Evolutionary conservation across 2,888 invertebrate genomes (phyloP).

Genomic region (Caenorhabditis sulstoni): DNA sequence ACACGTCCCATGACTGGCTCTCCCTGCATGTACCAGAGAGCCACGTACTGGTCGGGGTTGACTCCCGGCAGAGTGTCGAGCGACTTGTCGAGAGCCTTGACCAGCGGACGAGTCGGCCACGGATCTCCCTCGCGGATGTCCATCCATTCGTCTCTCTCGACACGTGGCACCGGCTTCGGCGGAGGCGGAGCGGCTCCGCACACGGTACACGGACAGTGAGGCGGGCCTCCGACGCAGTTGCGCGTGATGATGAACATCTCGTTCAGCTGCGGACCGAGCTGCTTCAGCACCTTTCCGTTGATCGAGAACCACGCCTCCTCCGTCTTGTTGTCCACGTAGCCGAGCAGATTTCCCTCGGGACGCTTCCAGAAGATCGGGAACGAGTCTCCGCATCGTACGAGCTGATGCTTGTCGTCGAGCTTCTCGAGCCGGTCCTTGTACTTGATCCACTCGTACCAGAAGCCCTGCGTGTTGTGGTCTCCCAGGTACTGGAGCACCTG

Average conservation of each 20-base stretch:
- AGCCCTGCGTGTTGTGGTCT: slow-evolving; percentile 71
- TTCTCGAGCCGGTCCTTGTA: slow-evolving; percentile 74
- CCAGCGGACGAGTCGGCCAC: slow-evolving; percentile 67
- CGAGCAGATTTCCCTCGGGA: slow-evolving; percentile 56
- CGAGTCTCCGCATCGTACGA: slow-evolving; percentile 76
- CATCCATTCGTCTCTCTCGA: slow-evolving; percentile 78
- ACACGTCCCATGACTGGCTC: slow-evolving; percentile 79
- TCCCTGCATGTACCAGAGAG: slow-evolving; percentile 77
- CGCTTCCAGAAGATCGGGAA: slow-evolving; percentile 76
- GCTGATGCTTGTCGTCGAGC: slow-evolving; percentile 67
- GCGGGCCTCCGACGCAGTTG: slow-evolving; percentile 69
- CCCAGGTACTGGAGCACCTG: slow-evolving; percentile 78
- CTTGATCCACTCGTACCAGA: slow-evolving; percentile 78
- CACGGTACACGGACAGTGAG: slow-evolving; percentile 48
- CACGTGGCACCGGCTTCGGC: slow-evolving; percentile 54
- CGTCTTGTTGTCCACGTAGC: slow-evolving; percentile 76
- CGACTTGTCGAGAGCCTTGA: slow-evolving; percentile 70
- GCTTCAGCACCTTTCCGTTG: slow-evolving; percentile 63
- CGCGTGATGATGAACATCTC: slow-evolving; percentile 77
- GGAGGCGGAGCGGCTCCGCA: slow-evolving; percentile 51
- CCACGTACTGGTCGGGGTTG: slow-evolving; percentile 76
- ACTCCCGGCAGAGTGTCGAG: slow-evolving; percentile 75
- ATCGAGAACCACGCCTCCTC: slow-evolving; percentile 74
- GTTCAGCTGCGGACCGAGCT: slow-evolving; percentile 64
- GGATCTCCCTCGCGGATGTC: slow-evolving; percentile 76